These are phyloP conservation scores for Engystomops pustulosus DNA, from an alignment of 2,113 vertebrate genomes.

Conservation along the genomic window DNA sequence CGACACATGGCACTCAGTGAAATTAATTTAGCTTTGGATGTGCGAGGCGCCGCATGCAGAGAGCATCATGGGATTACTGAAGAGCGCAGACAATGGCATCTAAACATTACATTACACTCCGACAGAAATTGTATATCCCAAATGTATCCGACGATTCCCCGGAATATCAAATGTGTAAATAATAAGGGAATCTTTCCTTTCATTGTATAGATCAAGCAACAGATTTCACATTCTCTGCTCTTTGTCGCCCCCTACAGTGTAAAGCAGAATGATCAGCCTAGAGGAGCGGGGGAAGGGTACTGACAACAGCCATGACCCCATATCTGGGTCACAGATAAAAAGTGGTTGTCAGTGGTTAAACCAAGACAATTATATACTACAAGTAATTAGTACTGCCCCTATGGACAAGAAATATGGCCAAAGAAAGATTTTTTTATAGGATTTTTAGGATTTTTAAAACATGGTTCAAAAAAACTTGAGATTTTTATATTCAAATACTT, in stretches of 20 bases:
- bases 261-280: not conserved
- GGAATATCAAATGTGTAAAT: not conserved
- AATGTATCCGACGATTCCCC: not conserved
- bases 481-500: too few species aligned
- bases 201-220: too few species aligned
- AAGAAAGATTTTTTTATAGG: not conserved
- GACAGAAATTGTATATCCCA: not conserved
- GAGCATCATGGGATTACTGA: slow-evolving; percentile 31
- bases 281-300: not conserved
- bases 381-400: not conserved
- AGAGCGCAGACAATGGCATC: not conserved
- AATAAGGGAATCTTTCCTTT: not conserved
- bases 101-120: not conserved
- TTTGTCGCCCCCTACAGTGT: not conserved
- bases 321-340: not conserved
- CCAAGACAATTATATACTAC: too few species aligned
- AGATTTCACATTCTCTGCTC: not conserved
- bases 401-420: not conserved
- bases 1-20: slow-evolving; percentile 11
- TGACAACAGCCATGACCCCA: not conserved
- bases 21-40: slow-evolving; percentile 41
- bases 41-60: slow-evolving; percentile 25
- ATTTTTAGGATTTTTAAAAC: too few species aligned
- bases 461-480: too few species aligned
- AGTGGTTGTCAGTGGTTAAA: not conserved